Conservation (phyloP, 1,140 invertebrate species). For the Caenorhabditis briggsae region DNA sequence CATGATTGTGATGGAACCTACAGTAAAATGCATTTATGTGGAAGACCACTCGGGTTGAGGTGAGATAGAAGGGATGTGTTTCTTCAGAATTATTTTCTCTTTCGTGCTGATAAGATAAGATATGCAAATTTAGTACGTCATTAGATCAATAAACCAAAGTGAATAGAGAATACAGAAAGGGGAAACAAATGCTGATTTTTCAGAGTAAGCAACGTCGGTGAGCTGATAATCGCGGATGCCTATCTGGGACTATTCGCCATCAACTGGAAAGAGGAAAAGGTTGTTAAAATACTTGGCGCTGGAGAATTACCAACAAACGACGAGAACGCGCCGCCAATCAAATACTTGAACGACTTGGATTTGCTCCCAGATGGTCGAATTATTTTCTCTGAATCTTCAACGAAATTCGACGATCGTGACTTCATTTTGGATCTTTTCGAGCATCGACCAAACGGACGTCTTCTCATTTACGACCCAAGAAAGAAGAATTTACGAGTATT, state of each 20-base stretch:
- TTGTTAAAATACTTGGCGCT: constrained; percentile 40
- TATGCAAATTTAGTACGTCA: constrained; percentile 19
- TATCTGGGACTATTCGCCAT: constrained; percentile 60
- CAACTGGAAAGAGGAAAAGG: constrained; percentile 61
- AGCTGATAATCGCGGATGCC: constrained; percentile 60
- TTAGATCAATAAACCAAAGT: constrained; percentile 11
- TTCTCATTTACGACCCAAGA: constrained; percentile 60
- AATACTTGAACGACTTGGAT: constrained; percentile 61
- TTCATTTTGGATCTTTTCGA: constrained; percentile 60
- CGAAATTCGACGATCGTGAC: constrained; percentile 62
- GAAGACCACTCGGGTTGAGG: constrained; percentile 60
- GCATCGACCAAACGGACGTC: constrained; percentile 63
- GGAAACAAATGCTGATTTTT: not conserved
- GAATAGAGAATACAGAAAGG: not conserved
- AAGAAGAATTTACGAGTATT: constrained; percentile 47
- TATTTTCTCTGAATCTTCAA: constrained; percentile 58
- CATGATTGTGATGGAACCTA: constrained; percentile 63
- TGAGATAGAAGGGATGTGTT: constrained; percentile 23
- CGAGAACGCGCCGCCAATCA: constrained; percentile 49
- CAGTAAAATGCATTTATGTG: constrained; percentile 49
- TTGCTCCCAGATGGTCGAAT: constrained; percentile 60
- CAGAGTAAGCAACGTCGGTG: constrained; percentile 46
- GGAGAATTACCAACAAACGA: constrained; percentile 54
- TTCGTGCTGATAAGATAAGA: not conserved
- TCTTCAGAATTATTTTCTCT: not conserved